Conservation (phyloP, 2,888 invertebrate species). For the Xanthorhoe spadicearia region DNA sequence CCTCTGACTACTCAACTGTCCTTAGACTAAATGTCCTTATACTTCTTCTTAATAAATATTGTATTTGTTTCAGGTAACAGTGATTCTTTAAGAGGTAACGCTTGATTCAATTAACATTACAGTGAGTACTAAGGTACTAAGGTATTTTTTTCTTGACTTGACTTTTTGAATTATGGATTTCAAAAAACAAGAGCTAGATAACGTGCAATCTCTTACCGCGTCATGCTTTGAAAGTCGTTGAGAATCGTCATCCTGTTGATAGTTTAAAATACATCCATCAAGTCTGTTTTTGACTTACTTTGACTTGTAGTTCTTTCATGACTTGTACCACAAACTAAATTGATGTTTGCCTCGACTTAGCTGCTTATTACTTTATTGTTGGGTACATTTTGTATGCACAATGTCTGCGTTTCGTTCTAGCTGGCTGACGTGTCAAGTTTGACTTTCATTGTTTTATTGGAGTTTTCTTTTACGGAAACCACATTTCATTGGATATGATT, state of each 20-base stretch:
- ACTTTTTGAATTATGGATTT: no score
- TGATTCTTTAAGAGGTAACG: background rate
- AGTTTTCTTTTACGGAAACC: background rate
- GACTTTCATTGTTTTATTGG: constrained; percentile 39
- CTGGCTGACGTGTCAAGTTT: constrained; percentile 41
- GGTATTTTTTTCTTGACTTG: no score
- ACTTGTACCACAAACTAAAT: constrained; percentile 48
- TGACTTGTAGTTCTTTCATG: constrained; percentile 34
- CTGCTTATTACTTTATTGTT: constrained; percentile 70
- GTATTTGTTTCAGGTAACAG: constrained; percentile 14
- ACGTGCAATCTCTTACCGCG: no score
- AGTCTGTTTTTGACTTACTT: no score
- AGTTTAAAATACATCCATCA: no score
- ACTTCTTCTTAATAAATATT: background rate
- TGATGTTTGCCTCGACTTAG: constrained; percentile 63
- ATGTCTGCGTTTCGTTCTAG: constrained; percentile 54
- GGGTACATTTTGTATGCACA: constrained; percentile 65
- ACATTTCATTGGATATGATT: background rate
- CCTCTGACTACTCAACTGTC: no score
- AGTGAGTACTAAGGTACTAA: no score
- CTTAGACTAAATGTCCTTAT: background rate
- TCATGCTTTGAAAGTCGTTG: no score
- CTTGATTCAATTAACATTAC: no score
- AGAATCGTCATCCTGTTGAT: no score
- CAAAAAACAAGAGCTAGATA: no score